These are phyloP conservation scores for Vireo griseus DNA, from an alignment of 2,797 vertebrate species.

Conservation along the genomic window DNA sequence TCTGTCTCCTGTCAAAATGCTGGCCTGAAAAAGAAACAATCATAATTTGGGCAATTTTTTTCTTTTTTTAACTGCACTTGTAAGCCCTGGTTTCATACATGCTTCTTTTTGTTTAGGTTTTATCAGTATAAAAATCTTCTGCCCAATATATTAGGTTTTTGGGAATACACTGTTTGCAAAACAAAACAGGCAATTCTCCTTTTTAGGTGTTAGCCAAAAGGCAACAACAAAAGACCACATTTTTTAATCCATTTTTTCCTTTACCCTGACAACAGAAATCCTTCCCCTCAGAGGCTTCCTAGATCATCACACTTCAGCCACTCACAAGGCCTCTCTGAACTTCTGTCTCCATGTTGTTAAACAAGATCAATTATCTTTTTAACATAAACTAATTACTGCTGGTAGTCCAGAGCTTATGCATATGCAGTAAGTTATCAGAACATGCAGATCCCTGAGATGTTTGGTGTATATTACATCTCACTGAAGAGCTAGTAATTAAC, in stretches of 20 bases:
- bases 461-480: not conserved
- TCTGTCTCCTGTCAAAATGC: slow-evolving; percentile 91
- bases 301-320: not conserved
- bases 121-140: not conserved
- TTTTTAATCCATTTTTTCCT: not conserved
- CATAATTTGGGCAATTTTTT: not conserved
- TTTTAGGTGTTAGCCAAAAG: not conserved
- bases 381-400: not conserved
- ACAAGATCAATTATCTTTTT: not conserved
- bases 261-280: not conserved
- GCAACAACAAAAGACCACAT: not conserved
- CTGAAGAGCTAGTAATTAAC: not conserved
- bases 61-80: not conserved
- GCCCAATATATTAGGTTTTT: not conserved
- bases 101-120: not conserved
- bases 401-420: not conserved
- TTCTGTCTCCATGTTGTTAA: not conserved
- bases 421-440: not conserved
- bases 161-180: not conserved
- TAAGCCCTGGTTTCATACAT: not conserved
- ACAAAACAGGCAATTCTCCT: not conserved
- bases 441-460: not conserved
- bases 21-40: slow-evolving; percentile 77
- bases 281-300: not conserved
- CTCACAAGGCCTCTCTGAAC: not conserved